Evolutionary conservation across 1,140 invertebrate species (phyloP), one percentile per base, ranked within the genome.

Genomic region (Ectropis grisescens): DNA sequence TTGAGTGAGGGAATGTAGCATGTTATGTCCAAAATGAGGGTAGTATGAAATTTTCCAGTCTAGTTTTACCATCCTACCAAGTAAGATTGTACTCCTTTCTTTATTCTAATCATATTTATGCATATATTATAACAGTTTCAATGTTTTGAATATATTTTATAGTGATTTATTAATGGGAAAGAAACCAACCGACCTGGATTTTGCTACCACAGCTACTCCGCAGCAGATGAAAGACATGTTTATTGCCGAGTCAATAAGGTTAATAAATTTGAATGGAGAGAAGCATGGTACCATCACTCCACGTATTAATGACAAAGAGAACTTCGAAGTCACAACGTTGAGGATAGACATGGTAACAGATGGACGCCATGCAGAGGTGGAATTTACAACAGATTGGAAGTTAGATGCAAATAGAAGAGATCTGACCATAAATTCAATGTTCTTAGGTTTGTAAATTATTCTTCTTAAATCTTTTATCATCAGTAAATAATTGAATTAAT

Each of bases 371-470:
- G 97, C 98, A 14, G 89, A 97, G 74, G 96, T 99, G 1, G 80
- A 93, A 57, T 99, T 95, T 69, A 99, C 96, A 4, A 96, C 87
- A 30, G 92, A 98, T 72, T 99, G 98, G 97, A 86, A 93, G 58
- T 65, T 96, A 28, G 98, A 99, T 88, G 95, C 98, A 1, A 94
- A 93, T 67, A 86, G 98, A 50, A 83, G 98, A 62, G 98, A 99
- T 84, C 84, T 99, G 1, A 99, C 98, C 0, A 94, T 99, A 23
- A 99, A 99, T 86, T 97, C 98, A 1, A 96, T 99, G 94, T 99
- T 97, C 82, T 83, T 99, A 36, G 96, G 91, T 91, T 69, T 48
- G 26, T 31, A n/a, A n/a, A n/a, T n/a, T n/a, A n/a, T n/a, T n/a
- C n/a, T n/a, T n/a, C n/a, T n/a, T n/a, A n/a, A n/a, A n/a, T n/a